phyloP scores from a whole-genome alignment of 2,888 invertebrate genomes.

The Xylocampa areola region DNA sequence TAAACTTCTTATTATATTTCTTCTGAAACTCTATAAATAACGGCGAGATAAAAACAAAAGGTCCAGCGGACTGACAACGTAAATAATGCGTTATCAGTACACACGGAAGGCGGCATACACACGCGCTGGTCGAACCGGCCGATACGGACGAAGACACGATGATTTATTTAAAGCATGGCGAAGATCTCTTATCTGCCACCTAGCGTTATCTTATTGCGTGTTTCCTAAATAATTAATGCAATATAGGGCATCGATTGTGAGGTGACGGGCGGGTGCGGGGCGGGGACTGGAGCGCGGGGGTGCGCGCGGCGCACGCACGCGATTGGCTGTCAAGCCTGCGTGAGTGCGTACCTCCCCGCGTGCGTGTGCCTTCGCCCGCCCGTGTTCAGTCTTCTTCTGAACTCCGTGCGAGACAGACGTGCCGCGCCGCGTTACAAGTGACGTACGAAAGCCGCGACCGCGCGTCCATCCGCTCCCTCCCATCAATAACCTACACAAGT shows the following conservation, averaged over 20 bases:
- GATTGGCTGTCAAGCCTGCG: slow-evolving; percentile 87
- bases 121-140: slow-evolving; percentile 56
- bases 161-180: slow-evolving; percentile 85
- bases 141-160: slow-evolving; percentile 70
- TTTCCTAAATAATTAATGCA: slow-evolving; percentile 91
- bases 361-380: slow-evolving; percentile 83
- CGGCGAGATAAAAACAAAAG: slow-evolving; percentile 66
- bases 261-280: slow-evolving; percentile 85
- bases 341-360: slow-evolving; percentile 89
- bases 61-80: slow-evolving; percentile 70
- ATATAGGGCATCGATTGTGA: slow-evolving; percentile 90
- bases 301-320: slow-evolving; percentile 89
- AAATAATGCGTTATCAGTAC: slow-evolving; percentile 77
- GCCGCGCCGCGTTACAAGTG: slow-evolving; percentile 70
- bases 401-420: slow-evolving; percentile 76
- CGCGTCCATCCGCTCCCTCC: slow-evolving; percentile 70
- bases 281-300: slow-evolving; percentile 81
- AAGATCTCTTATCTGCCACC: slow-evolving; percentile 88
- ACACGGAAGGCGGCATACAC: slow-evolving; percentile 60
- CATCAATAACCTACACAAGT: slow-evolving; percentile 68
- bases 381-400: slow-evolving; percentile 81
- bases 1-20: slow-evolving; percentile 62
- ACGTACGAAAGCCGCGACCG: slow-evolving; percentile 76
- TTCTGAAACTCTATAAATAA: slow-evolving; percentile 67
- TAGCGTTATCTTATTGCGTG: slow-evolving; percentile 90